Percentiles rank a stretch among this genome's conserved stretches.
These are phyloP conservation scores for Neodon shergylaensis DNA, from an alignment of 2,113 vertebrate genomes.

Conservation along the genomic window DNA sequence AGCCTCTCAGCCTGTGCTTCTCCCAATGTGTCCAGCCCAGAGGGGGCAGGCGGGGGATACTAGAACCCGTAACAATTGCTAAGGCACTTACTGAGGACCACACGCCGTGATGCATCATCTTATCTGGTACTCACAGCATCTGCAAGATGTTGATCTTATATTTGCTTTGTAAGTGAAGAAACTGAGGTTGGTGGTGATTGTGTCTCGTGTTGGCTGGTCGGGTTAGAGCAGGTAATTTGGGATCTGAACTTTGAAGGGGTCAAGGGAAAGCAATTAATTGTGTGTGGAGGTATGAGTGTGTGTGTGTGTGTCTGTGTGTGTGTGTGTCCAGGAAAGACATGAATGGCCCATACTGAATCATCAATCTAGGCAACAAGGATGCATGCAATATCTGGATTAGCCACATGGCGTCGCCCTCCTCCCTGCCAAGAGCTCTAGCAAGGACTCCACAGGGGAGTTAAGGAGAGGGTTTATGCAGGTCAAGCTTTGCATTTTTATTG, in stretches of 20 bases:
- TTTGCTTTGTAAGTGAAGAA: neutral
- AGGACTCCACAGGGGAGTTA: neutral
- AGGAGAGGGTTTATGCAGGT: neutral
- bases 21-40: neutral
- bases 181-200: neutral
- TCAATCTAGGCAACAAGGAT: neutral
- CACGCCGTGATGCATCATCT: accelerated
- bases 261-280: neutral
- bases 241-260: neutral
- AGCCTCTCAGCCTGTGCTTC: neutral
- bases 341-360: neutral
- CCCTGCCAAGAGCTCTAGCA: neutral
- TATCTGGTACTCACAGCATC: neutral
- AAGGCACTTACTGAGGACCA: neutral
- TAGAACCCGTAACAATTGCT: neutral
- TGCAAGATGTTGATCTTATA: neutral
- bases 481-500: neutral
- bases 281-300: neutral
- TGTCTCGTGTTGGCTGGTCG: neutral
- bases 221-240: neutral
- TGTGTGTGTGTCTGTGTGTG: neutral
- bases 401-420: slow-evolving; percentile 62
- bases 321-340: neutral
- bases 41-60: neutral
- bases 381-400: slow-evolving; percentile 25